Conservation (phyloP, 2,797 vertebrate genomes). For the Eupleurogrammus muticus region DNA sequence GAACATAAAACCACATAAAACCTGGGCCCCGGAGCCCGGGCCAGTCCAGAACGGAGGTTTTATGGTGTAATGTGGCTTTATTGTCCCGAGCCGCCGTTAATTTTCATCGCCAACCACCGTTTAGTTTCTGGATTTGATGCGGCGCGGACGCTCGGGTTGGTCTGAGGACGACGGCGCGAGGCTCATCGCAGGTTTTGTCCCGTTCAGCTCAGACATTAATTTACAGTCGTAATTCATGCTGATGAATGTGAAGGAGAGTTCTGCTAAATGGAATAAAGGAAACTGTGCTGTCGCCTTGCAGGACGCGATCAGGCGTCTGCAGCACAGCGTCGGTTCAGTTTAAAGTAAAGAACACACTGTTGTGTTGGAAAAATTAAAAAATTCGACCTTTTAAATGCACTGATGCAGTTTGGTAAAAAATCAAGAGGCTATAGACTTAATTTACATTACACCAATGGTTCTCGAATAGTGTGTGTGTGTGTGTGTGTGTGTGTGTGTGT, state of each 20-base stretch:
- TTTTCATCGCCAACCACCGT: conserved; percentile 67
- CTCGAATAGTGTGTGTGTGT: too few relatives aligned
- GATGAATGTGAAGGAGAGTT: conserved; percentile 26
- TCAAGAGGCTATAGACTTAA: too few relatives aligned
- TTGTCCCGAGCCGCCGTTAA: conserved; percentile 60
- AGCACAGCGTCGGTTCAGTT: too few relatives aligned
- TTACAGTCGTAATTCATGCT: conserved; percentile 10
- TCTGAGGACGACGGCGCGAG: conserved; percentile 18
- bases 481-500: too few relatives aligned
- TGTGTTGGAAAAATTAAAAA: too few relatives aligned
- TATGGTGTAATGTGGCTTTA: conserved; percentile 65
- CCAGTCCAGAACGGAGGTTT: conserved; percentile 63
- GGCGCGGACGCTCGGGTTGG: conserved; percentile 22
- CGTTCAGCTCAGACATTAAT: conserved; percentile 39
- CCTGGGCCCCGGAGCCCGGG: conserved; percentile 44
- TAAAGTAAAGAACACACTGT: too few relatives aligned
- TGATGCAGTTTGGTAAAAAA: too few relatives aligned
- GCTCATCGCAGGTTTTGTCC: conserved; percentile 28
- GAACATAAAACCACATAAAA: conserved; percentile 63
- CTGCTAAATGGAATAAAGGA: conserved; percentile 18
- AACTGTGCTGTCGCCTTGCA: not conserved
- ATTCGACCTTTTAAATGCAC: too few relatives aligned
- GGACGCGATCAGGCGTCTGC: not conserved
- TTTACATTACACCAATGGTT: too few relatives aligned
- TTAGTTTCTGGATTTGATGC: conserved; percentile 55